A percentile compares a stretch with the other conserved stretches of the same genome.
Evolutionary conservation across 1,140 invertebrate species (phyloP).

Genomic region (Oppia nitens): DNA sequence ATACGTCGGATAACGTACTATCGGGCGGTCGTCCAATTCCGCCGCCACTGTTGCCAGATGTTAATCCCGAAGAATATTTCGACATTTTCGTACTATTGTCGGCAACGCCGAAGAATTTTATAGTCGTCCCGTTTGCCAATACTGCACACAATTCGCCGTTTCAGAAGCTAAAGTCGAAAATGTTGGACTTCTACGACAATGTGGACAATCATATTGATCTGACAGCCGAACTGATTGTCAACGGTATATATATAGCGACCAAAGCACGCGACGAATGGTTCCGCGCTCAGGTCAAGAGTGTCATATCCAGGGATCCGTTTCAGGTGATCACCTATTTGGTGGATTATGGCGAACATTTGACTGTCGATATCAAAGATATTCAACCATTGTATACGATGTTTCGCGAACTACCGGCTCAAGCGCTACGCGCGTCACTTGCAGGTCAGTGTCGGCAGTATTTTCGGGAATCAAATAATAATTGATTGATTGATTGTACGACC

Average conservation of each 20-base stretch:
- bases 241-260: background rate
- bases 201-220: constrained; percentile 3
- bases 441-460: too few relatives aligned
- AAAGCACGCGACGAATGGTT: background rate
- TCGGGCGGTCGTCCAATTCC: background rate
- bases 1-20: background rate
- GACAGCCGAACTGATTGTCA: background rate
- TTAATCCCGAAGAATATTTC: background rate
- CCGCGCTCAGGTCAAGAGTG: constrained; percentile 3
- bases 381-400: constrained; percentile 13
- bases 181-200: background rate
- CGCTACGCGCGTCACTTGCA: constrained; percentile 7
- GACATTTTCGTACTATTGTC: background rate
- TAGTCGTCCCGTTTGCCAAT: background rate
- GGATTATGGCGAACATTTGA: constrained; percentile 3
- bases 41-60: background rate
- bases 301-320: background rate
- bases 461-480: too few relatives aligned
- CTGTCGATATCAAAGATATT: background rate
- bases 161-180: background rate
- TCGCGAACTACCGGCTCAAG: constrained; percentile 1
- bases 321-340: constrained; percentile 4
- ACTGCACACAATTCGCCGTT: background rate
- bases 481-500: background rate
- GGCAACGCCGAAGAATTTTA: background rate